phyloP scores from a whole-genome alignment of 2,888 invertebrate genomes.

The Parnassius mnemosyne region DNA sequence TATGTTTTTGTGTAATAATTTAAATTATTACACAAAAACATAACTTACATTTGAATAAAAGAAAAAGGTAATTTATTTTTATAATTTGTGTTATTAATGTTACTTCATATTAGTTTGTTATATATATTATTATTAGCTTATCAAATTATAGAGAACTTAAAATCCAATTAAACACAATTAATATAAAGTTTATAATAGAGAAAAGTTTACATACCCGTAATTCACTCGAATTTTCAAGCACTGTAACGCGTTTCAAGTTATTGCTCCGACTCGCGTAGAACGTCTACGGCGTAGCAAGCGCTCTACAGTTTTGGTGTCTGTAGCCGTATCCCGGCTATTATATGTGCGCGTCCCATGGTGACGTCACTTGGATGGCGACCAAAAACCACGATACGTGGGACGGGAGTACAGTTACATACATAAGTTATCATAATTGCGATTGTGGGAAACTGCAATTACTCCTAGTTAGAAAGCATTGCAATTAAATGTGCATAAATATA shows the following conservation, averaged over 20 bases:
- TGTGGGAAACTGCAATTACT: conserved; percentile 16
- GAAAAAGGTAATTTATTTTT: too few relatives aligned
- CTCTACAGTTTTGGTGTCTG: conserved; percentile 60
- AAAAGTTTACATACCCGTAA: conserved; percentile 22
- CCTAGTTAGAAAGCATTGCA: not conserved
- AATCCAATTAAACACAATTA: not conserved
- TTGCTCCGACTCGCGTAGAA: conserved; percentile 46
- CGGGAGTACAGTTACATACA: conserved; percentile 48
- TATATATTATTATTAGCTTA: too few relatives aligned
- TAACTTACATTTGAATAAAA: too few relatives aligned
- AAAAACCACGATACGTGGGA: conserved; percentile 57
- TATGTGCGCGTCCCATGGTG: conserved; percentile 45
- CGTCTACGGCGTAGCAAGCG: conserved; percentile 67
- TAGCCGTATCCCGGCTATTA: conserved; percentile 53
- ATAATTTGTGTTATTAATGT: too few relatives aligned
- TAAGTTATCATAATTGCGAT: conserved; percentile 33
- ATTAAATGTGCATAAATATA: too few relatives aligned
- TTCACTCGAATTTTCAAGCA: conserved; percentile 5
- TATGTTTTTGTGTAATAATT: too few relatives aligned
- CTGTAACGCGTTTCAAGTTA: conserved; percentile 23
- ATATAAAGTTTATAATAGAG: not conserved
- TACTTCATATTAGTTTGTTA: too few relatives aligned
- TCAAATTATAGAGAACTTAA: not conserved
- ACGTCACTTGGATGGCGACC: conserved; percentile 64
- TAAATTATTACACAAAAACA: too few relatives aligned